These are phyloP conservation scores for Drosophila triauraria DNA, from an alignment of 1,140 invertebrate genomes.

Conservation along the genomic window DNA sequence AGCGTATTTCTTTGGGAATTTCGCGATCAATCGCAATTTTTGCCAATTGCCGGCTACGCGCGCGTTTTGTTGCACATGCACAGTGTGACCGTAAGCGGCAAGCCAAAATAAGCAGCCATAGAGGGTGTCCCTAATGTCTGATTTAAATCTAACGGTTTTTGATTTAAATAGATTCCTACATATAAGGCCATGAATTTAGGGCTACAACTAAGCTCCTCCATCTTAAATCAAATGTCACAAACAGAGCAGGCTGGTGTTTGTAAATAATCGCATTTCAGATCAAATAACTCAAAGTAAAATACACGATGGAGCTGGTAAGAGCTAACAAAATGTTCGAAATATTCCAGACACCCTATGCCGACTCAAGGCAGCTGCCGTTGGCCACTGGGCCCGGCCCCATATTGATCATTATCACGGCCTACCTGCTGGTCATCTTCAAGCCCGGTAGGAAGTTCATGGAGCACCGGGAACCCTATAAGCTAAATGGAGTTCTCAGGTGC, in stretches of 20 bases:
- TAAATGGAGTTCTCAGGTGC: slow-evolving; percentile 89
- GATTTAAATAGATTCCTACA: too few species aligned
- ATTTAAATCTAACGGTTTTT: background rate
- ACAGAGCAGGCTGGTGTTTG: background rate
- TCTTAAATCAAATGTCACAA: too few species aligned
- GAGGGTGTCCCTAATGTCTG: background rate
- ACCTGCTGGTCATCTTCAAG: slow-evolving; percentile 88
- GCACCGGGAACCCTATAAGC: slow-evolving; percentile 91
- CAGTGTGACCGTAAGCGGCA: slow-evolving; percentile 4
- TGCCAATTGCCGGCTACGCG: slow-evolving; percentile 22
- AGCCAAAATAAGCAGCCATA: background rate
- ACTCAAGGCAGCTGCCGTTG: slow-evolving; percentile 86
- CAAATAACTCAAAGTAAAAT: background rate
- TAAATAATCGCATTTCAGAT: background rate
- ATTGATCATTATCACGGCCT: slow-evolving; percentile 88
- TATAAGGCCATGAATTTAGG: too few species aligned
- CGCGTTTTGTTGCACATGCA: slow-evolving; percentile 27
- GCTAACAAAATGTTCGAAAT: slow-evolving; percentile 33
- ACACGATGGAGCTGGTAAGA: background rate
- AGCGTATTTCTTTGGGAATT: slow-evolving; percentile 3
- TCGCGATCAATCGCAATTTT: slow-evolving; percentile 8
- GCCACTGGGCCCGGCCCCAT: slow-evolving; percentile 91
- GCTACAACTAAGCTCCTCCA: too few species aligned
- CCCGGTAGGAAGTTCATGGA: slow-evolving; percentile 92
- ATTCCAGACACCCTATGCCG: slow-evolving; percentile 35